Evolutionary conservation across 2,113 vertebrate species (phyloP).

Genomic region (Stercorarius parasiticus): DNA sequence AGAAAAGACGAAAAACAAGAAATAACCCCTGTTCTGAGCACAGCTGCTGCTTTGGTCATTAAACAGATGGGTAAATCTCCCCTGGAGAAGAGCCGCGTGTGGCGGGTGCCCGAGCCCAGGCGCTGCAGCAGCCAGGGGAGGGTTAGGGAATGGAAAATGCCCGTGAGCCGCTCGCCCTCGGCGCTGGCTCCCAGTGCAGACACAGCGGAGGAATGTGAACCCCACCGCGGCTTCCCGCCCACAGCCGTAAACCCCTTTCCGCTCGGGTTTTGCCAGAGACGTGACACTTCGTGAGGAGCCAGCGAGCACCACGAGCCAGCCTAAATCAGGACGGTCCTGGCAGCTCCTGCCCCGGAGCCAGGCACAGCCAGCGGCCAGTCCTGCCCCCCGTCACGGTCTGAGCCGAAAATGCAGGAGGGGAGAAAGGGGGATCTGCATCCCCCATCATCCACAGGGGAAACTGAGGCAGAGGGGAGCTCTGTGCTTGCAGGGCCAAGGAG

Average conservation of each 20-base stretch:
- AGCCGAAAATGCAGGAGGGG: too few relatives aligned
- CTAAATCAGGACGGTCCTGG: background rate
- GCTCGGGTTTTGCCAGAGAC: background rate
- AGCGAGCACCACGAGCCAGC: background rate
- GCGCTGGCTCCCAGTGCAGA: background rate
- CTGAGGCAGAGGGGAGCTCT: background rate
- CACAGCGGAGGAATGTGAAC: background rate
- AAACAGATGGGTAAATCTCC: background rate
- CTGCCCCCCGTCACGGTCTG: background rate
- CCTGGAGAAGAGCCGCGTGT: background rate
- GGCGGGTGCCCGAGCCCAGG: background rate
- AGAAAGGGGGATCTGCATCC: background rate
- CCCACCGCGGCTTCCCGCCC: background rate
- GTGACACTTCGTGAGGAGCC: background rate
- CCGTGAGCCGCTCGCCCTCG: background rate
- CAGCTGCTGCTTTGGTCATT: background rate
- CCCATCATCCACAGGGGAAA: background rate
- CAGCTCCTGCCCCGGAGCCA: background rate
- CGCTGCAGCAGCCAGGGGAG: background rate
- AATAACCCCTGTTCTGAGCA: background rate
- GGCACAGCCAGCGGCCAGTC: fast-evolving
- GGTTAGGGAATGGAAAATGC: background rate
- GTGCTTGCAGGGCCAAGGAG: fast-evolving
- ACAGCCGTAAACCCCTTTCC: background rate
- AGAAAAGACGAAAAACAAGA: background rate